Conservation (phyloP, 2,113 vertebrate species). For the Apteryx owenii region DNA sequence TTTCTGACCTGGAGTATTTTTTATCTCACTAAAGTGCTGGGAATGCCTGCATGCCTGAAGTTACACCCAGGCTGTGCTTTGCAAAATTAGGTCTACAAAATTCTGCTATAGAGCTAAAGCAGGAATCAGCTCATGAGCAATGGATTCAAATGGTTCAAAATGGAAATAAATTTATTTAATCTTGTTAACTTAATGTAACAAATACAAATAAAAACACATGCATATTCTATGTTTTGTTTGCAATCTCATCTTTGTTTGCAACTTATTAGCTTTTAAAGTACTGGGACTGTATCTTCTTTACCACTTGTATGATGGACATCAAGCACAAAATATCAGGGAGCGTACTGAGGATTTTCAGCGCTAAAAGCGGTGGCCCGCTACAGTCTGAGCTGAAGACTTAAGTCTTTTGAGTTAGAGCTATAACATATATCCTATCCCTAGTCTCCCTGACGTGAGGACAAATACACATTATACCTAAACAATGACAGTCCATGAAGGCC, state of each 20-base stretch:
- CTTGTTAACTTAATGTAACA: neutral
- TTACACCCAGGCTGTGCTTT: neutral
- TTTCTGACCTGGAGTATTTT: neutral
- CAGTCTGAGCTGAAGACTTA: neutral
- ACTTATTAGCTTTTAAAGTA: neutral
- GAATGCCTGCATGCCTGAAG: neutral
- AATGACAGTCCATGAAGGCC: neutral
- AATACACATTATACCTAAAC: rapidly evolving
- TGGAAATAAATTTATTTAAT: neutral
- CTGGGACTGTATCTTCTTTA: neutral
- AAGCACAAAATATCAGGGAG: neutral
- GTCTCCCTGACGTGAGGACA: neutral
- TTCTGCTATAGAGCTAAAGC: neutral
- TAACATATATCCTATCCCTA: neutral
- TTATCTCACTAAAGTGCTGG: neutral
- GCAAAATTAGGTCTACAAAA: neutral
- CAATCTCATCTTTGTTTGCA: no score
- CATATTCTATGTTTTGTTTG: rapidly evolving
- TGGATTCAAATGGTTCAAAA: neutral
- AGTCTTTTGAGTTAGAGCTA: neutral
- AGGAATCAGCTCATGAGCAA: neutral
- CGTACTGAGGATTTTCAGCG: neutral
- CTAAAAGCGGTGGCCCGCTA: neutral
- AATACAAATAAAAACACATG: neutral
- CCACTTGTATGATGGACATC: neutral